Evolutionary conservation across 2,888 invertebrate genomes (phyloP), one percentile per base, ranked within the genome.

Genomic region (Dermolepida albohirtum): DNA sequence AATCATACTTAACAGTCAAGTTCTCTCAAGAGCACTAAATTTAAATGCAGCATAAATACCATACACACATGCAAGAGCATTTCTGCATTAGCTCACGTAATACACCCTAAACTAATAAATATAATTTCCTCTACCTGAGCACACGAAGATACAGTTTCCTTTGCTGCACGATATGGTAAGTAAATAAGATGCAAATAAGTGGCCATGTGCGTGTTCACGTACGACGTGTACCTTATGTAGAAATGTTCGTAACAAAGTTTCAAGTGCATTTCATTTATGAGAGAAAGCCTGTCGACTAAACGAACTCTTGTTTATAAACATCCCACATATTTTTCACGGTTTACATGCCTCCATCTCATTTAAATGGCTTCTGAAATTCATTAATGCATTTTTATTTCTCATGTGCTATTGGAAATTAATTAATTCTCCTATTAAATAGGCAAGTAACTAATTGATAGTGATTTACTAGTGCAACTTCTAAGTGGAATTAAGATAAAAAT

Each of bases 81-180:
- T 54, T 54, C 54, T 40, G 54, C 54, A 40, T 54, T 54, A 40
- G 10, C 54, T 54, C 54, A 40, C 54, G 54, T 54, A 54, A 54
- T 40, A 54, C 54, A 54, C 54, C 54, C 54, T 54, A 54, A 54
- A 54, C 54, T 40, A 54, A 54, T 54, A 54, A 54, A 54, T 40
- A 17, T 40, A 11, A 54, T 39, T 54, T 54, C 40, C n/a, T 54
- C 40, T 16, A 16, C 11, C 11, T 40, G 17, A 10, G 16, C 29
- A 16, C 29, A 17, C 16, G 17, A 16, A 54, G 40, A 54, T 54
- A 5, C 44, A 54, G 40, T 40, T 39, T 54, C 40, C 17, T 40
- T 34, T 34, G 34, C 54, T 14, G 17, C 54, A 40, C 39, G 17
- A 16, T 17, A 16, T 12, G 40, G 54, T 40, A 54, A 17, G 54